These are phyloP conservation scores for Meteorus colon DNA, from an alignment of 2,888 invertebrate genomes.

Conservation along the genomic window DNA sequence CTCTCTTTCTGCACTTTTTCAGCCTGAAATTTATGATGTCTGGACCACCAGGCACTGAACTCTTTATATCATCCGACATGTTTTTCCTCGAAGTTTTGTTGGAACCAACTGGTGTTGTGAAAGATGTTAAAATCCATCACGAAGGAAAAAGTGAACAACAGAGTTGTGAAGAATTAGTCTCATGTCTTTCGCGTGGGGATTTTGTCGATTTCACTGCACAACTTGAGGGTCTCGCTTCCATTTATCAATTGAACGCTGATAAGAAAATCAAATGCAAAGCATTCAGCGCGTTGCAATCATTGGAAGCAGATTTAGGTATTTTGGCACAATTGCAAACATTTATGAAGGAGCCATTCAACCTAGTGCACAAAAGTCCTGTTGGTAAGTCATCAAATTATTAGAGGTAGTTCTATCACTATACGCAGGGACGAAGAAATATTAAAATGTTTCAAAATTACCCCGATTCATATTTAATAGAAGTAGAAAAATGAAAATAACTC, in stretches of 20 bases:
- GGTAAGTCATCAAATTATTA: constrained; percentile 75
- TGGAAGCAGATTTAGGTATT: constrained; percentile 91
- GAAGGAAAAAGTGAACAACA: constrained; percentile 85
- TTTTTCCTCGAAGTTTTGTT: constrained; percentile 94
- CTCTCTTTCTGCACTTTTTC: constrained; percentile 13
- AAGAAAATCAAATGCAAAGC: constrained; percentile 96
- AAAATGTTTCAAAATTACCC: too few relatives aligned
- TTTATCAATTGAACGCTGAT: constrained; percentile 95
- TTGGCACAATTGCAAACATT: constrained; percentile 86
- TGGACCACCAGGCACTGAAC: constrained; percentile 85
- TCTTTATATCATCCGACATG: constrained; percentile 97
- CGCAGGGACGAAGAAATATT: too few relatives aligned
- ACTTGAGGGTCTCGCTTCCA: constrained; percentile 91
- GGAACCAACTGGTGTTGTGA: constrained; percentile 87
- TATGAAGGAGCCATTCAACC: constrained; percentile 82
- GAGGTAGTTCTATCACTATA: too few relatives aligned
- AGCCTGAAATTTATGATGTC: constrained; percentile 92
- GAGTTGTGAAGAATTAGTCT: constrained; percentile 91
- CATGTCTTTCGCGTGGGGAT: constrained; percentile 88
- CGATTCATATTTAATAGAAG: too few relatives aligned
- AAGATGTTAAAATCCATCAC: constrained; percentile 94
- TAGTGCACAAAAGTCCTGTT: constrained; percentile 91
- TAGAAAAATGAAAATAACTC: too few relatives aligned
- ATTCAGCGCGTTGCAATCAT: constrained; percentile 91
- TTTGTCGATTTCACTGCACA: constrained; percentile 94